Conservation (phyloP, 2,113 vertebrate genomes). For the Vanacampus margaritifer region DNA sequence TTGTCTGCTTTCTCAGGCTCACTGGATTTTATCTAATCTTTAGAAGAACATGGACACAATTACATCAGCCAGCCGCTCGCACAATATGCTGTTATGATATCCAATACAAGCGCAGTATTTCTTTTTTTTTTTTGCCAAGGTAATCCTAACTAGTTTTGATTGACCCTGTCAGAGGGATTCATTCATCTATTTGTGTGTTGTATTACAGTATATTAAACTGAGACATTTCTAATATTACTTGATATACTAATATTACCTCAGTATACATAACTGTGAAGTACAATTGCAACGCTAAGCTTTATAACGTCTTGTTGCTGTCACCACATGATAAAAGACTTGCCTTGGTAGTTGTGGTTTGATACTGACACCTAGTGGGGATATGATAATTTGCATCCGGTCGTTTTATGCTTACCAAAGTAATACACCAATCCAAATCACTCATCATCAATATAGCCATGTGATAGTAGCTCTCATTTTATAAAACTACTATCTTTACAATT, state of each 20-base stretch:
- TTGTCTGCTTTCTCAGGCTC: background rate
- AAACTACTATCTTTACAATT: background rate
- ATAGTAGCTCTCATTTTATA: background rate
- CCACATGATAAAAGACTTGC: background rate
- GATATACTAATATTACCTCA: too few species aligned
- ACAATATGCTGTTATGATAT: background rate
- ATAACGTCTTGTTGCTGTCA: background rate
- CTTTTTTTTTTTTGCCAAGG: too few species aligned
- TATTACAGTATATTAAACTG: too few species aligned
- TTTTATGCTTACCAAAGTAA: background rate
- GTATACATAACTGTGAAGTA: too few species aligned
- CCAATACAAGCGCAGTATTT: background rate
- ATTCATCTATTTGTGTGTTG: background rate
- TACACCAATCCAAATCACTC: background rate
- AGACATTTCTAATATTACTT: too few species aligned
- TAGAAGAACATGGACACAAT: background rate
- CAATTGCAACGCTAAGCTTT: background rate
- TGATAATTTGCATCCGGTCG: background rate
- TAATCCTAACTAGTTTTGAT: too few species aligned
- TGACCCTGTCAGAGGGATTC: background rate
- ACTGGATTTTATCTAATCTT: background rate
- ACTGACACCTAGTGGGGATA: constrained; percentile 62
- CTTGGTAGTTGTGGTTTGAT: constrained; percentile 6
- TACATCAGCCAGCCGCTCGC: background rate
- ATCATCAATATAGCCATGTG: background rate